These are phyloP conservation scores for Brienomyrus longianalis DNA, from an alignment of 2,113 vertebrate species.

Conservation along the genomic window DNA sequence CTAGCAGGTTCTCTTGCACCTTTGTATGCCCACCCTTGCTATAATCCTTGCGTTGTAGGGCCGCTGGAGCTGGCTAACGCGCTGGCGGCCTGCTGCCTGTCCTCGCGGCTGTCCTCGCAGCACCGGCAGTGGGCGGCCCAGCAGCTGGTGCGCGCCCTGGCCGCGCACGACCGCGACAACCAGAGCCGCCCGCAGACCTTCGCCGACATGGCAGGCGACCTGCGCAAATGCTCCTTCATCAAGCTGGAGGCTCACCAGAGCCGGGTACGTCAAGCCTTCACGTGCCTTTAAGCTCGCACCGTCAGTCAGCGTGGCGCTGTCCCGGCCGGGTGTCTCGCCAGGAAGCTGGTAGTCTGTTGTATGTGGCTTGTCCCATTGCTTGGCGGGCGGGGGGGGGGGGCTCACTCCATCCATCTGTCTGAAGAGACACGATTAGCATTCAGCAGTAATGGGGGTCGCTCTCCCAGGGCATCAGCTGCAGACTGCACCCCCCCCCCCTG, in stretches of 20 bases:
- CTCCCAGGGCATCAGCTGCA: constrained; percentile 3
- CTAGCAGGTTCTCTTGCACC: constrained; percentile 86
- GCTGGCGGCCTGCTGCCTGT: constrained; percentile 94
- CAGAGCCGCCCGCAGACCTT: constrained; percentile 84
- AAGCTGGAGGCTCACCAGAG: constrained; percentile 97
- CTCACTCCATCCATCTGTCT: constrained; percentile 1
- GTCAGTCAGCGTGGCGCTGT: background rate
- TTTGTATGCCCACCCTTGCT: constrained; percentile 86
- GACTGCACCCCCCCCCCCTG: too few relatives aligned
- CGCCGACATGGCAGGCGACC: constrained; percentile 89
- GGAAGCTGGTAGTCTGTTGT: background rate
- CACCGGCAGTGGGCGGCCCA: constrained; percentile 97
- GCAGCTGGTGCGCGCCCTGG: constrained; percentile 88
- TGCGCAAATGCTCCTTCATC: constrained; percentile 85
- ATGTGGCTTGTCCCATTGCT: background rate
- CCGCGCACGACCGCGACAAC: constrained; percentile 92
- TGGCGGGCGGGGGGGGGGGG: background rate
- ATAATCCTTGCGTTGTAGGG: constrained; percentile 87
- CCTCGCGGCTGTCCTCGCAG: constrained; percentile 88
- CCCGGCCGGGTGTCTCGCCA: background rate
- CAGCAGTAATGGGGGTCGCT: constrained; percentile 4
- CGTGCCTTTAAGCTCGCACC: background rate
- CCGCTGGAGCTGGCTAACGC: constrained; percentile 97
- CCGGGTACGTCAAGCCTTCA: constrained; percentile 64
- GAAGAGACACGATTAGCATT: background rate